Conservation (phyloP, 2,113 vertebrate species). For the Phycodurus eques region DNA sequence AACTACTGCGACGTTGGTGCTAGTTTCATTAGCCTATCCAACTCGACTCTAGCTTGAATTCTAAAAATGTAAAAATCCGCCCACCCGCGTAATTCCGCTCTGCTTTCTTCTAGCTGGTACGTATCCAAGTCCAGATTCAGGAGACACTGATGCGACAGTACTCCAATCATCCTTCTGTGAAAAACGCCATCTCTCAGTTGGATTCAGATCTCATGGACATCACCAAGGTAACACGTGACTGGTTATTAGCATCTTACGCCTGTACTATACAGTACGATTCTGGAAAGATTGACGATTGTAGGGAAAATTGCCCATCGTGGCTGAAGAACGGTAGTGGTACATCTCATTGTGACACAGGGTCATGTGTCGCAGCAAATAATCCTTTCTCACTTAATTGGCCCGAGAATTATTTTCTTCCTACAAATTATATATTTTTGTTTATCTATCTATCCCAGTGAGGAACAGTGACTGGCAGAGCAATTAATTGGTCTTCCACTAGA, state of each 20-base stretch:
- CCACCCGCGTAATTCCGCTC: neutral
- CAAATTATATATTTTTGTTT: too few species aligned
- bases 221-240: conserved; percentile 80
- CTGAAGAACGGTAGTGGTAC: neutral
- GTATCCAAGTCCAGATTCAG: conserved; percentile 96
- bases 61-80: neutral
- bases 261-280: neutral
- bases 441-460: too few species aligned
- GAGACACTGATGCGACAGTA: conserved; percentile 86
- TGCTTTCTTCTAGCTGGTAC: conserved; percentile 79
- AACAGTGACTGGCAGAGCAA: too few species aligned
- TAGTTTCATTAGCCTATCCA: too few species aligned
- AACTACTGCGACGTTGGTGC: too few species aligned
- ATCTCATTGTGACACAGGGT: too few species aligned
- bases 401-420: too few species aligned
- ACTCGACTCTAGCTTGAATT: too few species aligned
- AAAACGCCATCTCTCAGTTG: conserved; percentile 85
- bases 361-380: too few species aligned
- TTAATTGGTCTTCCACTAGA: too few species aligned
- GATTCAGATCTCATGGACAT: conserved; percentile 96
- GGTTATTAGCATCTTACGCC: neutral
- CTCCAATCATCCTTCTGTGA: conserved; percentile 89
- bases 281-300: neutral
- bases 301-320: neutral
- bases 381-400: too few species aligned